Evolutionary conservation across 2,113 vertebrate genomes (phyloP).

Genomic region (Sphyrna mokarran): DNA sequence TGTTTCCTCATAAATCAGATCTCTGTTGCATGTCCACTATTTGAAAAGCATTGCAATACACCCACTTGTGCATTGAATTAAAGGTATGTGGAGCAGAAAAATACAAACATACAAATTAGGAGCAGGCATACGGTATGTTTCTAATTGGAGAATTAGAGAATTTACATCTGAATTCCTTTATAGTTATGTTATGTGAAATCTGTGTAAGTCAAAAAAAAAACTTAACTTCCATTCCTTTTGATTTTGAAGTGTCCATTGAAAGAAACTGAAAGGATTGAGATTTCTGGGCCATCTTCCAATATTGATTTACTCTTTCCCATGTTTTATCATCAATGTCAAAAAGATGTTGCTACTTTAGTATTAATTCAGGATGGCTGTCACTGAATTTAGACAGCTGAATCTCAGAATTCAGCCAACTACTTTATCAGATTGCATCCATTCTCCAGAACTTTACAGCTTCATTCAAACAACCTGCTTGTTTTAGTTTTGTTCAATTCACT

Average conservation of each 20-base stretch:
- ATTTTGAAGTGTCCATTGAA: background rate
- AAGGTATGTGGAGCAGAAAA: too few relatives aligned
- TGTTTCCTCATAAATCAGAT: background rate
- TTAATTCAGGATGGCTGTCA: background rate
- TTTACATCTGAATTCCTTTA: background rate
- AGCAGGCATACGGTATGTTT: background rate
- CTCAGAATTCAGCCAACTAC: background rate
- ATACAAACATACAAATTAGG: background rate
- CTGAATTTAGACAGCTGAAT: background rate
- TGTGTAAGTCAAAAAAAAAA: background rate
- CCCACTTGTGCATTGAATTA: background rate
- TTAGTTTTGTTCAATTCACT: background rate
- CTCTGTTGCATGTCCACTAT: background rate
- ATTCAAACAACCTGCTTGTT: background rate
- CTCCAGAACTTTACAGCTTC: background rate
- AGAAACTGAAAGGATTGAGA: background rate
- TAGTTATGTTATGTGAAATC: too few relatives aligned
- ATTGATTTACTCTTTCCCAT: background rate
- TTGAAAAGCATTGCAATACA: background rate
- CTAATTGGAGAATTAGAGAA: too few relatives aligned
- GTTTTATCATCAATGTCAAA: background rate
- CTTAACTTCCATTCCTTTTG: background rate
- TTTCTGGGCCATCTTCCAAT: background rate
- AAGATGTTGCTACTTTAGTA: background rate
- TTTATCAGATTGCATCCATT: background rate